phyloP scores from a whole-genome alignment of 2,797 vertebrate species.

The Zenarchopterus dispar region DNA sequence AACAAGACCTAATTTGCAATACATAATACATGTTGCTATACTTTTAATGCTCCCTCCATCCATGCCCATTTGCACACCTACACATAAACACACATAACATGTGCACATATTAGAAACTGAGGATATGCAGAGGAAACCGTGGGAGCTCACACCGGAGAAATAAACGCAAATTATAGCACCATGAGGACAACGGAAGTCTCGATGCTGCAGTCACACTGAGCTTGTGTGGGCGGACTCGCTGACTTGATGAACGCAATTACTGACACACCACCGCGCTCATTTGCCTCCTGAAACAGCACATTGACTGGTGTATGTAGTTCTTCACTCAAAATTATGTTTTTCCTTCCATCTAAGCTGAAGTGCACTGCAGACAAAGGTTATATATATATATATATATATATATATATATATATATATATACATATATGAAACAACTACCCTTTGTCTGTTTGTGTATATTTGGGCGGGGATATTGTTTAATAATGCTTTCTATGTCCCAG shows the following conservation, averaged over 20 bases:
- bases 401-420: no score
- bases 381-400: no score
- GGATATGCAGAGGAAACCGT: not conserved
- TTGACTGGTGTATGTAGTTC: slow-evolving; percentile 3
- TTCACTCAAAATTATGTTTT: slow-evolving; percentile 25
- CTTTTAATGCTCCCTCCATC: not conserved
- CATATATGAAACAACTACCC: no score
- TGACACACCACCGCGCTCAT: slow-evolving; percentile 41
- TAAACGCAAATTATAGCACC: slow-evolving; percentile 31
- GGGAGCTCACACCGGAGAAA: slow-evolving; percentile 20
- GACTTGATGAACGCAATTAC: slow-evolving; percentile 47
- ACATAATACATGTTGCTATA: not conserved
- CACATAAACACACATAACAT: not conserved
- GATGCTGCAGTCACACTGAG: slow-evolving; percentile 15
- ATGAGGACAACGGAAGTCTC: slow-evolving; percentile 29
- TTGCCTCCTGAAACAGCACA: slow-evolving; percentile 31
- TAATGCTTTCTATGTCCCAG: no score
- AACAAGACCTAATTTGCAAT: not conserved
- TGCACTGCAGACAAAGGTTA: no score
- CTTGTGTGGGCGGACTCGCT: slow-evolving; percentile 43
- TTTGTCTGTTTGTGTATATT: no score
- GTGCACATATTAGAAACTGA: slow-evolving; percentile 4
- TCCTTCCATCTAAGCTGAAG: slow-evolving; percentile 21
- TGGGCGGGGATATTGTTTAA: no score
- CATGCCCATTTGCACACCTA: slow-evolving; percentile 1